A percentile compares a stretch with the other conserved stretches of the same genome.
Conservation (phyloP, 2,888 invertebrate genomes). For the Eupsilia transversa region DNA sequence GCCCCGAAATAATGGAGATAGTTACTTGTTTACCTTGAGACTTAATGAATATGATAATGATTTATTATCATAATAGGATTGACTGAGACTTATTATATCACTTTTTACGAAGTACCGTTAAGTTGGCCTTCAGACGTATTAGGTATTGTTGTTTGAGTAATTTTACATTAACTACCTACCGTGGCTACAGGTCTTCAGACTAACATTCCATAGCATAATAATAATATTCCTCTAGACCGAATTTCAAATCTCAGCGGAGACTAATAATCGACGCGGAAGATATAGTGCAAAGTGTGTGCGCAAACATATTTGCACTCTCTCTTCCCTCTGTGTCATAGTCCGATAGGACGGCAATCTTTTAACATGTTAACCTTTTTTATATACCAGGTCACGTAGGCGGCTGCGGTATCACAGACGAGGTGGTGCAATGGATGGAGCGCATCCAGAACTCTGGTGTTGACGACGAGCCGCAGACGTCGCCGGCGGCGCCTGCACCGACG, state of each 20-base stretch:
- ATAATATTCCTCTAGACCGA: too few relatives aligned
- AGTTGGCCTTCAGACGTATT: conserved; percentile 35
- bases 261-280: too few relatives aligned
- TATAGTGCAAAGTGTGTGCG: too few relatives aligned
- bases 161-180: conserved; percentile 12
- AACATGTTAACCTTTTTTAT: background rate
- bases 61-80: conserved; percentile 37
- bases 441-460: conserved; percentile 95
- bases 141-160: conserved; percentile 25
- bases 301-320: too few relatives aligned
- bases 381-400: conserved; percentile 94
- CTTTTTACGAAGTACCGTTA: conserved; percentile 26
- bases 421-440: conserved; percentile 97
- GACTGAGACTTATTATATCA: conserved; percentile 17
- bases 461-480: conserved; percentile 85
- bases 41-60: conserved; percentile 48
- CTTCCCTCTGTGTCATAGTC: too few relatives aligned
- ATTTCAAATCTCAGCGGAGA: too few relatives aligned
- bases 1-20: background rate
- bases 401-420: conserved; percentile 96
- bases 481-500: conserved; percentile 75
- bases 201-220: background rate
- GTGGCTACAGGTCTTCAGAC: background rate
- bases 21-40: conserved; percentile 27
- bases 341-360: too few relatives aligned